Conservation (phyloP, 2,888 invertebrate genomes). For the Cryptus armator region DNA sequence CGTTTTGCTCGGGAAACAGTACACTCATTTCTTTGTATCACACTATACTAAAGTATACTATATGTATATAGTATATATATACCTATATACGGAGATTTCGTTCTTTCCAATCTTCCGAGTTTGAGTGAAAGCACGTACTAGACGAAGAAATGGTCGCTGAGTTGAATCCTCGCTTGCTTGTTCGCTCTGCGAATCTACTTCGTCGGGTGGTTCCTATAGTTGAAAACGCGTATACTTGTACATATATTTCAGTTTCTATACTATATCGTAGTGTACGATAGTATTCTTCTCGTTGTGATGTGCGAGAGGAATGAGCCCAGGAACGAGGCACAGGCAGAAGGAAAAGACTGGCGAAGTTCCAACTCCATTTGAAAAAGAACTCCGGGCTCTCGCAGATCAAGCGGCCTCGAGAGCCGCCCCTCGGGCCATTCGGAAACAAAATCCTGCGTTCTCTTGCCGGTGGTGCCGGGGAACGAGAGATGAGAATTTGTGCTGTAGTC, state of each 20-base stretch:
- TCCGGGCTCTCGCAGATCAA: slow-evolving; percentile 62
- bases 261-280: background rate
- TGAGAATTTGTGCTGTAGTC: slow-evolving; percentile 62
- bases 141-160: slow-evolving; percentile 18
- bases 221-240: background rate
- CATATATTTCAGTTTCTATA: slow-evolving; percentile 1
- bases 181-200: background rate
- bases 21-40: background rate
- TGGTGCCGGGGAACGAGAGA: slow-evolving; percentile 48
- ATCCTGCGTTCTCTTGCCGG: slow-evolving; percentile 60
- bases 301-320: slow-evolving; percentile 33
- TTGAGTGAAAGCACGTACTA: slow-evolving; percentile 26
- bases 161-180: slow-evolving; percentile 7
- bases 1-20: background rate
- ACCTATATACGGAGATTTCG: slow-evolving; percentile 19
- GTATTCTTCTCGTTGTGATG: slow-evolving; percentile 34
- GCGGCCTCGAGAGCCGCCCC: slow-evolving; percentile 64
- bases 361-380: slow-evolving; percentile 69
- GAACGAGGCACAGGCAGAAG: slow-evolving; percentile 50
- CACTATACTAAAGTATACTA: slow-evolving; percentile 1
- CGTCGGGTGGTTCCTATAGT: slow-evolving; percentile 4
- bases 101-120: slow-evolving; percentile 32
- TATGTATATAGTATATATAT: background rate
- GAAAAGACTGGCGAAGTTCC: slow-evolving; percentile 67
- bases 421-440: slow-evolving; percentile 68